Conservation (phyloP, 2,888 invertebrate genomes). For the Dusona sp. region DNA sequence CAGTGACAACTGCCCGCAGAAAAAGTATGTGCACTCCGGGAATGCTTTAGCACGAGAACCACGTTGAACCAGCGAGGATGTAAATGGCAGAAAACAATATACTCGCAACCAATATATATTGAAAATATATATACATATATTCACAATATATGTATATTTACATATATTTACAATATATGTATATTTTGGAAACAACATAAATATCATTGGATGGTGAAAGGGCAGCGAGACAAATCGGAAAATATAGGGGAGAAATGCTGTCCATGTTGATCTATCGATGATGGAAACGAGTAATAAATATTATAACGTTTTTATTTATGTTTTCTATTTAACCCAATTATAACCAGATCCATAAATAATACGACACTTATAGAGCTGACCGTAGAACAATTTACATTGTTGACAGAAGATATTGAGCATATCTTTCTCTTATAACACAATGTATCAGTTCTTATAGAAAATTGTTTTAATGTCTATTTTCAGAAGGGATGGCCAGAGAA, state of each 20-base stretch:
- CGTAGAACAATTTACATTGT: too few species aligned
- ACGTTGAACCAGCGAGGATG: slow-evolving; percentile 20
- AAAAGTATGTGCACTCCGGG: slow-evolving; percentile 47
- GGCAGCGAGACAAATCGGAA: slow-evolving; percentile 14
- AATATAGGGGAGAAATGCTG: slow-evolving; percentile 4
- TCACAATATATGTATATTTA: not conserved
- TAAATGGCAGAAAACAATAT: not conserved
- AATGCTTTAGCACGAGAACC: slow-evolving; percentile 36
- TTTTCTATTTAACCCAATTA: not conserved
- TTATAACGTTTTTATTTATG: not conserved
- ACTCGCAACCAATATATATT: not conserved
- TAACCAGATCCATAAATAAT: not conserved
- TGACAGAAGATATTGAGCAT: too few species aligned
- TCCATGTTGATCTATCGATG: not conserved
- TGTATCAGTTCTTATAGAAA: too few species aligned
- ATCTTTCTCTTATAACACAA: not conserved
- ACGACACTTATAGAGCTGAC: too few species aligned
- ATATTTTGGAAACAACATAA: slow-evolving; percentile 4
- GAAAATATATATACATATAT: slow-evolving; percentile 9
- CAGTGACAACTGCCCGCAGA: slow-evolving; percentile 56
- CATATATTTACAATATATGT: not conserved
- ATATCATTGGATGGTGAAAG: slow-evolving; percentile 31
- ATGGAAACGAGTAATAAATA: slow-evolving; percentile 7
- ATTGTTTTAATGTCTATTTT: slow-evolving; percentile 42
- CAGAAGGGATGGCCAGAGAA: slow-evolving; percentile 60